phyloP scores from a whole-genome alignment of 1,140 invertebrate genomes.

The Eumeta japonica region DNA sequence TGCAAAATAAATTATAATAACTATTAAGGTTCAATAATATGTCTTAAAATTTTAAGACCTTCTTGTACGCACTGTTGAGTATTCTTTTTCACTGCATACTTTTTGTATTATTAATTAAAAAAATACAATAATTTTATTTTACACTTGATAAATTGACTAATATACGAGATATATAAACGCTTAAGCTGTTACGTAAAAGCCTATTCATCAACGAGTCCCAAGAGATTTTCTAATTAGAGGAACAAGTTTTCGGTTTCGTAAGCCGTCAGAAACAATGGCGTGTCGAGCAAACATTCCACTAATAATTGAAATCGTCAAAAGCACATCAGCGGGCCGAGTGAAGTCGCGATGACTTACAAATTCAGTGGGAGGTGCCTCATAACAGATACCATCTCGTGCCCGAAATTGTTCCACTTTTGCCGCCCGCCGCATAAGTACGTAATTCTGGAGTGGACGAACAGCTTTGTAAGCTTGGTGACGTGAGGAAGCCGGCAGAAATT shows the following conservation, averaged over 20 bases:
- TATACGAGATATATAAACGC: neutral
- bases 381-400: neutral
- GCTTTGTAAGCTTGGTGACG: no score
- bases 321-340: neutral
- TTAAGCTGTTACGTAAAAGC: conserved; percentile 7
- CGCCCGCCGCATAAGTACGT: neutral
- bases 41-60: neutral
- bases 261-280: conserved; percentile 12
- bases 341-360: conserved; percentile 2
- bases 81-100: neutral
- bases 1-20: no score
- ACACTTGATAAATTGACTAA: neutral
- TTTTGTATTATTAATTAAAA: neutral
- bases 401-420: neutral
- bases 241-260: conserved; percentile 10
- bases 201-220: conserved; percentile 9
- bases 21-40: no score
- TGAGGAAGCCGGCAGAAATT: no score
- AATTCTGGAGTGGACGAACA: no score
- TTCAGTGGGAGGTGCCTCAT: neutral
- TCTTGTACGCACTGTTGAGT: neutral
- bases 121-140: neutral
- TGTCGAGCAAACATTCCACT: conserved; percentile 11
- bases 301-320: conserved; percentile 23
- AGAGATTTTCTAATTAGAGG: conserved; percentile 15